phyloP scores from a whole-genome alignment of 2,113 vertebrate species.

The Garra rufa region DNA sequence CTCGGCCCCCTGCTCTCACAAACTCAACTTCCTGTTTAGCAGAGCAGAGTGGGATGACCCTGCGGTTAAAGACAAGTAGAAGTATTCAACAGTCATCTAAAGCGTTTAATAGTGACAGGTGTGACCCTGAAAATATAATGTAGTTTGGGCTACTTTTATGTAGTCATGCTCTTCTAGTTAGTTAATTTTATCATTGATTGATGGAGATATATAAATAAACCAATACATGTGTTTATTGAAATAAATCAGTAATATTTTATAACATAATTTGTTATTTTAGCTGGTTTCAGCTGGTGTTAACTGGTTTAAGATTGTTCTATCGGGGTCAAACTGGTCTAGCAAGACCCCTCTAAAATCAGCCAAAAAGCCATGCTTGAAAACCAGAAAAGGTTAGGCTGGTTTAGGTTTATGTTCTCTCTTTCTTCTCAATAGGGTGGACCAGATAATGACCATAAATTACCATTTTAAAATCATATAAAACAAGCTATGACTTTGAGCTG shows the following conservation, averaged over 20 bases:
- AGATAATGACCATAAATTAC: not conserved
- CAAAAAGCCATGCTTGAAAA: not conserved
- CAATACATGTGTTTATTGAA: no score
- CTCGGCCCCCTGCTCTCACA: slow-evolving; percentile 40
- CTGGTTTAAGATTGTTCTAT: not conserved
- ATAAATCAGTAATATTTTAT: no score
- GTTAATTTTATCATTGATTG: no score
- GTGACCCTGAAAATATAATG: not conserved
- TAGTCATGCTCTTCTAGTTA: not conserved
- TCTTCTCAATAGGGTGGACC: not conserved
- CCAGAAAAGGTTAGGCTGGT: not conserved
- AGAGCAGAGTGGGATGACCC: slow-evolving; percentile 33
- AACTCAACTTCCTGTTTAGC: slow-evolving; percentile 58
- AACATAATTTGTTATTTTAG: no score
- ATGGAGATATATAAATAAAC: no score
- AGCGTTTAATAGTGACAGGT: not conserved
- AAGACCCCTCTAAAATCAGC: not conserved
- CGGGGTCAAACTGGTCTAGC: not conserved
- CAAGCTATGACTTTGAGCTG: not conserved
- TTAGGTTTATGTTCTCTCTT: not conserved
- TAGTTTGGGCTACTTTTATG: not conserved
- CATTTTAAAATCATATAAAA: not conserved
- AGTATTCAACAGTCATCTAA: slow-evolving; percentile 13
- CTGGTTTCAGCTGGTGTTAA: not conserved
- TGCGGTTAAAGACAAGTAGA: slow-evolving; percentile 6